Conservation (phyloP, 2,113 vertebrate genomes). For the Lampris incognitus region DNA sequence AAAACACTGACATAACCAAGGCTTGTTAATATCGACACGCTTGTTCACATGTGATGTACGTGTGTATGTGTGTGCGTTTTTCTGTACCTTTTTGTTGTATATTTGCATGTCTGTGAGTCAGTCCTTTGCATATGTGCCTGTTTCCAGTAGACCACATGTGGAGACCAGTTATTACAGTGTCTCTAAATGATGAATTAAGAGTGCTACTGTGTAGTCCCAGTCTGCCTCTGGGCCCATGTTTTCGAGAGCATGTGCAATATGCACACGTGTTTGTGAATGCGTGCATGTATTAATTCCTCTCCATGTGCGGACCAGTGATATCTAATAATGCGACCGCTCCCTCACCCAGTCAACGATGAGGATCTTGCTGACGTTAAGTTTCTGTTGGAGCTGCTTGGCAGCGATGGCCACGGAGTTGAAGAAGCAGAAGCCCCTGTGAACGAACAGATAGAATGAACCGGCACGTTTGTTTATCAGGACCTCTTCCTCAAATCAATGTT, state of each 20-base stretch:
- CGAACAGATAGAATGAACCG: conserved; percentile 62
- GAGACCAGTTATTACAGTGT: conserved; percentile 42
- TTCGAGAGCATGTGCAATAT: conserved; percentile 10
- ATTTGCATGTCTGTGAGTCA: conserved; percentile 17
- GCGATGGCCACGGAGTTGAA: conserved; percentile 96
- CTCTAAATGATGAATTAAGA: conserved; percentile 47
- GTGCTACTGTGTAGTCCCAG: conserved; percentile 56
- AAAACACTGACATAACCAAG: conserved; percentile 14
- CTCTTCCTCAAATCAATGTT: conserved; percentile 56
- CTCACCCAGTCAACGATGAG: conserved; percentile 97
- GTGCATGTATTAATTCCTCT: conserved; percentile 21
- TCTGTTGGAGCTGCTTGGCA: conserved; percentile 86
- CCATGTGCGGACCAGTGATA: conserved; percentile 49
- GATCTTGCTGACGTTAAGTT: conserved; percentile 88
- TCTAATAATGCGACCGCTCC: conserved; percentile 17
- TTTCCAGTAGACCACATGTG: conserved; percentile 48
- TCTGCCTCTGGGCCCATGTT: conserved; percentile 27
- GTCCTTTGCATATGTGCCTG: conserved; percentile 25
- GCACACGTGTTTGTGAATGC: conserved; percentile 28
- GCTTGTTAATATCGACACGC: neutral
- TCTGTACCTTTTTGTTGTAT: neutral
- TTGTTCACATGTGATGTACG: neutral
- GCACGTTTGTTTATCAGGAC: conserved; percentile 66
- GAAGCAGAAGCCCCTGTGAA: conserved; percentile 91
- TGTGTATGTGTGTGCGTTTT: neutral